Evolutionary conservation across 2,797 vertebrate genomes (phyloP).

Genomic region (Danio aesculapii): DNA sequence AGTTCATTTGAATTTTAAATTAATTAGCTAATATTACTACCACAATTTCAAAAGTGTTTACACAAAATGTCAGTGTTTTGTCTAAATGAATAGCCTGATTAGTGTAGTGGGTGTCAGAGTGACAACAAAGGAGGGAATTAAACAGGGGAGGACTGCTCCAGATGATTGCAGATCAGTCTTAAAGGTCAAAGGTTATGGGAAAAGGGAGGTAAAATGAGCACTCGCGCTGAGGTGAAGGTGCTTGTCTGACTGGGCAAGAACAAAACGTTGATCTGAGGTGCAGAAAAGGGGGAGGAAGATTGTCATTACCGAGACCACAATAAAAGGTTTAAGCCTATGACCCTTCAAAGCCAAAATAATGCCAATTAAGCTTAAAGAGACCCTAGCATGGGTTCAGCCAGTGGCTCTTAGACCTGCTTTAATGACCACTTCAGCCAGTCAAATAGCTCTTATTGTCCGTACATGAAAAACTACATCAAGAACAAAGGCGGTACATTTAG

Average conservation of each 20-base stretch:
- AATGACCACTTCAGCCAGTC: conserved; percentile 53
- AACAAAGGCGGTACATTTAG: conserved; percentile 55
- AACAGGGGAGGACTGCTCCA: conserved; percentile 54
- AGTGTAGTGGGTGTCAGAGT: conserved; percentile 48
- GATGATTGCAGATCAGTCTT: conserved; percentile 67
- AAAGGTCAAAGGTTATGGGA: conserved; percentile 74
- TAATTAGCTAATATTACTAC: neutral
- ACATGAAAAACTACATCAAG: conserved; percentile 46
- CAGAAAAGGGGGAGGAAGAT: conserved; percentile 42
- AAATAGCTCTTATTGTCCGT: conserved; percentile 50
- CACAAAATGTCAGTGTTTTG: conserved; percentile 25
- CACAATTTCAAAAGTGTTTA: conserved; percentile 5
- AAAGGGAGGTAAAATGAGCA: conserved; percentile 61
- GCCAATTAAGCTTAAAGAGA: conserved; percentile 57
- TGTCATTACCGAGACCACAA: conserved; percentile 58
- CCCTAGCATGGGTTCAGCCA: conserved; percentile 43
- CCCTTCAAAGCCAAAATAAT: conserved; percentile 61
- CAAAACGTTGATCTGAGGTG: conserved; percentile 48
- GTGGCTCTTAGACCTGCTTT: conserved; percentile 44
- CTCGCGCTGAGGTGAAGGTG: conserved; percentile 57
- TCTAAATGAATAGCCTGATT: conserved; percentile 1
- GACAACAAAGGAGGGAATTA: conserved; percentile 65
- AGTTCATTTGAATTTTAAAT: neutral
- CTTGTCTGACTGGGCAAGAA: conserved; percentile 48
- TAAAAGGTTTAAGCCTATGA: conserved; percentile 55